A percentile compares a stretch with the other conserved stretches of the same genome.
Evolutionary conservation across 2,888 invertebrate species (phyloP).

Genomic region (Morpho deidamia): DNA sequence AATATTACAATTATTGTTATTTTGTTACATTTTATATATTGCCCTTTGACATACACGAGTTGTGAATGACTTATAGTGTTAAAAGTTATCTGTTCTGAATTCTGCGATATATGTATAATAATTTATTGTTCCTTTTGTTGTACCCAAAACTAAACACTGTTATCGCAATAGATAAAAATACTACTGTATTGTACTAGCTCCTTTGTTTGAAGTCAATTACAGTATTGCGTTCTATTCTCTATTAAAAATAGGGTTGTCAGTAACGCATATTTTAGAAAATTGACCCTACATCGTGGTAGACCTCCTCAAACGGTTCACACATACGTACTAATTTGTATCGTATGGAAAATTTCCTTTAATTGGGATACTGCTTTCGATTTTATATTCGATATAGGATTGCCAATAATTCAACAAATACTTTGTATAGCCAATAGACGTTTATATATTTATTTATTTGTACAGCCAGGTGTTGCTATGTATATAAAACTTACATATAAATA

Average conservation of each 20-base stretch:
- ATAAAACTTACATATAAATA: no score
- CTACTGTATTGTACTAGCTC: constrained; percentile 1
- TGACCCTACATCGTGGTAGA: neutral
- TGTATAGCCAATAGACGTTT: no score
- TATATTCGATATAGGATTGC: no score
- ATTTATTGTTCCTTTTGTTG: constrained; percentile 2
- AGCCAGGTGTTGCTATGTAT: no score
- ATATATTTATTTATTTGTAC: no score
- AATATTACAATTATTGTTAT: no score
- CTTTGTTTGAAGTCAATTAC: constrained; percentile 16
- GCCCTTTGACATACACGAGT: no score
- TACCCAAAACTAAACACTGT: constrained; percentile 2
- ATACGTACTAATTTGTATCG: no score
- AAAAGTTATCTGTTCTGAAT: neutral
- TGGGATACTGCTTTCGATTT: no score
- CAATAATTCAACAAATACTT: no score
- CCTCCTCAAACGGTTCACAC: no score
- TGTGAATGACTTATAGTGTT: neutral
- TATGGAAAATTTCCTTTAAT: no score
- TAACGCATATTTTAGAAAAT: neutral
- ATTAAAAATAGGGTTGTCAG: neutral
- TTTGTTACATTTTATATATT: neutral
- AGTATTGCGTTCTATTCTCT: constrained; percentile 7
- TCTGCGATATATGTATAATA: constrained; percentile 1
- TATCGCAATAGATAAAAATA: constrained; percentile 10